Base-by-base conservation (phyloP, 2,797 vertebrate species). In the Brachymystax lenok region DNA sequence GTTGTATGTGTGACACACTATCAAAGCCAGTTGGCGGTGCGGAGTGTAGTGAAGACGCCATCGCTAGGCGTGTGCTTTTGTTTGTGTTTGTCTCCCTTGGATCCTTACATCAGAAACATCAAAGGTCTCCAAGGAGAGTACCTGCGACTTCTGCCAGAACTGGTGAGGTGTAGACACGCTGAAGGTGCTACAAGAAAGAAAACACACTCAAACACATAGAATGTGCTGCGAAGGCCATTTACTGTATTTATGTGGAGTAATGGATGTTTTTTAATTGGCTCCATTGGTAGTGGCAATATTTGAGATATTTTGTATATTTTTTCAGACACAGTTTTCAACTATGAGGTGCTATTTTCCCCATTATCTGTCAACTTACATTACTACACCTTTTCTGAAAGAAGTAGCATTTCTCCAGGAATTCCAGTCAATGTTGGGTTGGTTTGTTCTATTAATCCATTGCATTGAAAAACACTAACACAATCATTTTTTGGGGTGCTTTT, bases 41-140 rank as follows among this genome's bases (percentile, higher is more conserved):
- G 3, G 51, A 12, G 67, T 61, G 68, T 46, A 71, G 69, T 24
- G 6, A n/a, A 24, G 27, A 19, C 67, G 12, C 19, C 21, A 27
- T 21, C 14, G 21, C n/a, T 46, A 17, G 27, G 71, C 10, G 51
- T 4, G 66, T 3, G 61, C 21, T 71, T 2, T 46, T 46, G 40
- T 46, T 46, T 46, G 40, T 46, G 50, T 68, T 68, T 73, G 70
- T 80, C 67, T 77, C 71, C 68, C 63, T 74, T 76, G 71, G 61
- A 74, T 82, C 33, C 30, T 33, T 64, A 67, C 27, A 56, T 81
- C 74, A 72, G 71, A 14, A 63, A 54, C 82, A 83, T 82, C 76
- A 80, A 75, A 77, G 64, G 27, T 52, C 40, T 68, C 64, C 12
- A 30, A 80, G 64, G 51, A 69, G 63, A 75, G 67, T 28, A 66